Evolutionary conservation across 2,113 vertebrate genomes (phyloP), one percentile per base, ranked within the genome.

Genomic region (Gasterosteus nipponicus): DNA sequence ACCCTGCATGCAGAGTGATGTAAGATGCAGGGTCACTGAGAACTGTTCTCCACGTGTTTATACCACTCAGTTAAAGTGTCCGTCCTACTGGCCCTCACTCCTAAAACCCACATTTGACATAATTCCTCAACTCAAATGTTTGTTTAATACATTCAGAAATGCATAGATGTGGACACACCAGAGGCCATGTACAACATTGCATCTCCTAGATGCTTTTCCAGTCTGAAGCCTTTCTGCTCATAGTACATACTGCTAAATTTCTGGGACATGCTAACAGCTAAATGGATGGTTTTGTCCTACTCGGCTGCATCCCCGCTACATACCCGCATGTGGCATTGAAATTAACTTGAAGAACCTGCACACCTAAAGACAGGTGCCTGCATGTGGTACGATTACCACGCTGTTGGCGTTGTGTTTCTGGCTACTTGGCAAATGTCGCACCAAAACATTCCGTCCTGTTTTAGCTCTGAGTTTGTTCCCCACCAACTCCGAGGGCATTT

Each of bases 101-200:
- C 8, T 53, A 2, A 69, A 19, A 31, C 14, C 2, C 2, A 38
- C 1, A 71, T 56, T 53, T 38, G 18, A 9, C 4, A 26, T 19
- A 3, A 57, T 19, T 54, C 42, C 11, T 38, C 57, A 16, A 73
- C 18, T 19, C 26, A 44, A 26, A 42, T 22, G 26, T 11, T 38
- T 26, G 39, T 73, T 69, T 1, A 54, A 60, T 44, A 12, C 35
- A 38, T 58, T 57, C 57, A 47, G 42, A 70, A 61, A 51, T 51
- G 38, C 51, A 65, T 38, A 12, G 38, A 12, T 76, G n/a, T 60
- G 49, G 31, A 60, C 26, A 41, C 16, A 35, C 18, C 29, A 15
- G 19, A 53, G 2, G 33, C 65, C 42, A 49, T 16, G 33, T n/a
- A 42, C 46, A 26, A 11, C 46, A 41, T 38, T 19, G 41, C 3